These are phyloP conservation scores for Pteria penguin DNA, from an alignment of 2,888 invertebrate genomes.

Conservation along the genomic window DNA sequence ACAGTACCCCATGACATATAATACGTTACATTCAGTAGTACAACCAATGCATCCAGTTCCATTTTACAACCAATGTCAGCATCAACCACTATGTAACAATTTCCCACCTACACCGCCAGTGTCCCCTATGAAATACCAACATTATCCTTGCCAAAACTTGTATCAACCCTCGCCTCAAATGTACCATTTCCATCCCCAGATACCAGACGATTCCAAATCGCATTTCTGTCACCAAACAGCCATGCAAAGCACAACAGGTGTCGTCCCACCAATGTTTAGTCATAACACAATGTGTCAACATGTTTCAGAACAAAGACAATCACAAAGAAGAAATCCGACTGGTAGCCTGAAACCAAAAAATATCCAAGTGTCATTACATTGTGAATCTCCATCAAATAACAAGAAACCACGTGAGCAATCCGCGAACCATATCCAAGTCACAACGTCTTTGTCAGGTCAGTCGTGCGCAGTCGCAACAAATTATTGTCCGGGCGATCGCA, in stretches of 20 bases:
- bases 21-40: background rate
- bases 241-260: too few relatives aligned
- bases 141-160: background rate
- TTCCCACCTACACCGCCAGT: conserved; percentile 62
- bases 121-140: conserved; percentile 41
- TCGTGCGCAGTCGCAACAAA: conserved; percentile 20
- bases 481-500: conserved; percentile 8
- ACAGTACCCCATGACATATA: background rate
- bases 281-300: background rate
- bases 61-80: background rate
- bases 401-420: background rate
- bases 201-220: background rate
- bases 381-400: background rate
- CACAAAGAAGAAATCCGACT: background rate
- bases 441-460: conserved; percentile 1
- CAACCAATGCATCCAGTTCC: background rate
- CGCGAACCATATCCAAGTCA: background rate
- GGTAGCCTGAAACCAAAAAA: conserved; percentile 14
- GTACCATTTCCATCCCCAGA: background rate
- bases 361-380: conserved; percentile 45
- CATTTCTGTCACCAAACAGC: background rate
- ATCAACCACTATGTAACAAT: conserved; percentile 28
- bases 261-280: background rate
- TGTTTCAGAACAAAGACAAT: background rate
- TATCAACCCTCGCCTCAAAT: background rate